phyloP scores from a whole-genome alignment of 2,888 invertebrate species.

The Chrysolina haemoptera region DNA sequence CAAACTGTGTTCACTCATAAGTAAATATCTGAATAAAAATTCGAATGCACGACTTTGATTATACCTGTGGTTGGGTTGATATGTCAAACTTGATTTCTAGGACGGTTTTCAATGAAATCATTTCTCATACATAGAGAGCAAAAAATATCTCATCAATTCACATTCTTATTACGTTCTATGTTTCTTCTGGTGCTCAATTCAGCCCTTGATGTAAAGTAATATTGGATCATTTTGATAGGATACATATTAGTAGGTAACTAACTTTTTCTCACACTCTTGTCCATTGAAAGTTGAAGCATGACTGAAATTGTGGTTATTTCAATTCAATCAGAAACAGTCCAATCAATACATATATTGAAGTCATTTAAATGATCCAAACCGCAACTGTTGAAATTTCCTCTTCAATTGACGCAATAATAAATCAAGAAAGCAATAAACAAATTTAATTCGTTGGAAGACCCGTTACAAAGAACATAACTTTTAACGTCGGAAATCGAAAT shows the following conservation, averaged over 20 bases:
- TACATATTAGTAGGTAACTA: slow-evolving; percentile 1
- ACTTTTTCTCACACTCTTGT: slow-evolving; percentile 43
- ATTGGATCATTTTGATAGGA: slow-evolving; percentile 5
- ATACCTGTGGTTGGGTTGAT: too few relatives aligned
- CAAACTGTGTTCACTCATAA: too few relatives aligned
- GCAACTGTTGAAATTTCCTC: slow-evolving; percentile 20
- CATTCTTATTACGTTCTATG: background rate
- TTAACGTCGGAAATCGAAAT: slow-evolving; percentile 29
- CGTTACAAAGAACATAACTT: slow-evolving; percentile 43
- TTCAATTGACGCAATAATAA: slow-evolving; percentile 6
- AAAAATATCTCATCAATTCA: background rate
- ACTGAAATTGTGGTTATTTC: slow-evolving; percentile 39
- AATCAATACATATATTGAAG: slow-evolving; percentile 27
- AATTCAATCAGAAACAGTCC: slow-evolving; percentile 35
- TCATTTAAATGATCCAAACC: slow-evolving; percentile 27
- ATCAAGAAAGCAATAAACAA: slow-evolving; percentile 2
- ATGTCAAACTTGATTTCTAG: too few relatives aligned
- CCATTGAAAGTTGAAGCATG: slow-evolving; percentile 33
- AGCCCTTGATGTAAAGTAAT: background rate
- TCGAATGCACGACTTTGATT: too few relatives aligned
- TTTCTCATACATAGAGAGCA: background rate
- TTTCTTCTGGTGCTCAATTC: background rate
- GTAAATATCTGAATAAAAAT: too few relatives aligned
- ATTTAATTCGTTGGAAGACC: slow-evolving; percentile 41
- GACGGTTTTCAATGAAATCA: background rate